Evolutionary conservation across 2,888 invertebrate species (phyloP), one percentile per base, ranked within the genome.

Genomic region (Crioceris asparagi): DNA sequence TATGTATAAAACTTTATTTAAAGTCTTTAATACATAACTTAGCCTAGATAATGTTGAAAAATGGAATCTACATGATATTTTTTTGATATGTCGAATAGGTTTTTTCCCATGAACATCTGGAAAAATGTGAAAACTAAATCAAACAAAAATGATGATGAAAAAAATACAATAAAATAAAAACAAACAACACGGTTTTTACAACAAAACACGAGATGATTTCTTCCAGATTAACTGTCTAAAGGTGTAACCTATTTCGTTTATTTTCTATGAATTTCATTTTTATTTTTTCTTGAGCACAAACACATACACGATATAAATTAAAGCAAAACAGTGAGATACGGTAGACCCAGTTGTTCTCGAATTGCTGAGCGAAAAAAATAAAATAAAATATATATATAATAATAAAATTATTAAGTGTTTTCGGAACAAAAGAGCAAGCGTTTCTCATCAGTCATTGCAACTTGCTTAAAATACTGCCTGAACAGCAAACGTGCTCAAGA

Each of bases 1-100:
- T 55, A 56, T 55, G 54, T 58, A 57, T 56, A 58, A 61, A 61
- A 61, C 59, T 62, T 61, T 62, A 62, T 61, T 61, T 50, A 53
- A 58, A 57, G 56, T 50, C 60, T 61, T 56, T 49, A 59, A 59
- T 58, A 61, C 58, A 59, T 50, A 49, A 45, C 52, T 51, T 53
- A 52, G 51, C 43, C 50, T 51, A 51, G 48, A 46, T 48, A 44
- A 44, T 50, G 49, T 47, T 47, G 48, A 39, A 44, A 42, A 40
- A 36, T 35, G 32, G 38, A 41, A 35, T 34, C 40, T 45, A 39
- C 37, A 38, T 38, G 16, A 38, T 35, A 39, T 39, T 38, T 38
- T 38, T 38, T 35, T 33, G 25, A 40, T 35, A 43, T 44, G 44
- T 44, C 40, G 40, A 38, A 35, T 39, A 21, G 23, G 18, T 25